A percentile compares a stretch with the other conserved stretches of the same genome.
These are phyloP conservation scores for Brachionus rotundiformis DNA, from an alignment of 1,140 invertebrate species.

Conservation along the genomic window DNA sequence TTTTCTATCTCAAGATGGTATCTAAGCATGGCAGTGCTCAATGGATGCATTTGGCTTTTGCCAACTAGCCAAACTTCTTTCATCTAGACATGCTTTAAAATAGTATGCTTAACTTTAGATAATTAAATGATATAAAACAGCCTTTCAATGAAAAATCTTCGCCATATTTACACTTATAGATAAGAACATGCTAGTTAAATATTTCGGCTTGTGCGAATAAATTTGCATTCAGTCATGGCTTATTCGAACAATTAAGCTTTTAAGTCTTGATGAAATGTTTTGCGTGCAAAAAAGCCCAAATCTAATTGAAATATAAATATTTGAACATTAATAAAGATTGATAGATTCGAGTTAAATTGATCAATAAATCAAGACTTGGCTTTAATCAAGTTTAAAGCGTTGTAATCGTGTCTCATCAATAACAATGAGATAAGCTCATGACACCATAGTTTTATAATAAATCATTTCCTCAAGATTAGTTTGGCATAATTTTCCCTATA, in stretches of 20 bases:
- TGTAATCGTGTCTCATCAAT: neutral
- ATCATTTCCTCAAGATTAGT: conserved; percentile 1
- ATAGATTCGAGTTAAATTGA: conserved; percentile 17
- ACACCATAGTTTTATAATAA: conserved; percentile 3
- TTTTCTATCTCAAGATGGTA: too few species aligned
- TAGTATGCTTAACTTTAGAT: neutral
- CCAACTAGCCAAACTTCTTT: neutral
- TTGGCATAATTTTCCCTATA: conserved; percentile 2
- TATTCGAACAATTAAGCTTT: neutral
- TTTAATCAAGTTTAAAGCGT: neutral
- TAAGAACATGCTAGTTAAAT: conserved; percentile 7
- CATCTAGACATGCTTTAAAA: neutral
- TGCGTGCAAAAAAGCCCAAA: neutral
- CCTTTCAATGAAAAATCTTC: neutral
- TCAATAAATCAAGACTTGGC: neutral
- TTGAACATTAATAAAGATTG: conserved; percentile 27
- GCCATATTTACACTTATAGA: conserved; percentile 1
- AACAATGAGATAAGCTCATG: conserved; percentile 12
- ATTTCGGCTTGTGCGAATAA: neutral
- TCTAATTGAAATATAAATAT: conserved; percentile 16
- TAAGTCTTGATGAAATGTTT: neutral
- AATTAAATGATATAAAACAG: neutral
- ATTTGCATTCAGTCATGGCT: neutral
- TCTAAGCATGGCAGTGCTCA: too few species aligned
- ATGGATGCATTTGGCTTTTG: too few species aligned